Base-by-base conservation (phyloP, 2,888 invertebrate genomes). In the Romanomermis culicivorax region DNA sequence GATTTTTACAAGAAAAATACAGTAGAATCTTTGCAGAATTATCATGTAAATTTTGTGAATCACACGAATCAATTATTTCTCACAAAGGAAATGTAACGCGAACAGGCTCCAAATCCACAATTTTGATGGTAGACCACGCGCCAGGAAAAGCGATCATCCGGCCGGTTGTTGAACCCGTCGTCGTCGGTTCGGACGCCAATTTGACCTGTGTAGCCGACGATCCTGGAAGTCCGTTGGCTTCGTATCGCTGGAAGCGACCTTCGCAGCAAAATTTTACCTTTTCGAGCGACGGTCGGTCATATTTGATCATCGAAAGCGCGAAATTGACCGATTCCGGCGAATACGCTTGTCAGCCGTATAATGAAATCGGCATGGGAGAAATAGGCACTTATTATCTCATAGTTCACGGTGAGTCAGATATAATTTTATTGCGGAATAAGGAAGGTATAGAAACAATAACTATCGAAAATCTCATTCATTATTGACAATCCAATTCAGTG, bases 321-420 rank as follows among this genome's bases (percentile, higher is more conserved):
- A 81, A 82, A 14, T 72, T 89, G 59, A 82, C 84, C 68, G 83
- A 84, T 52, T 78, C 85, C 59, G 83, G 84, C 63, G 85, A 85
- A 75, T 88, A 86, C 74, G 82, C 85, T 0, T 91, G 91, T 67
- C 77, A 80, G 61, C 86, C 86, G 0, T 78, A 78, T 70, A 88
- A 85, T 70, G 79, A 81, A 14, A 85, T 85, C 0, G 89, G 88
- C 0, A 79, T 80, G 62, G 82, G 83, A 52, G 76, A 77, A 55
- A 74, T 78, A 50, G 80, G 79, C 25, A 77, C 77, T 36, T 77
- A 79, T 54, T 77, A 77, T 64, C 77, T 85, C 63, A 78, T 82
- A 64, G 82, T 83, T 51, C 76, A 77, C 59, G 79, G 80, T 80
- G 70, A 72, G 71, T 64, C 17, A 36, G 17, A 36, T 36, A 11